phyloP scores from a whole-genome alignment of 1,140 invertebrate genomes.

The Leptestheria dahalacensis region DNA sequence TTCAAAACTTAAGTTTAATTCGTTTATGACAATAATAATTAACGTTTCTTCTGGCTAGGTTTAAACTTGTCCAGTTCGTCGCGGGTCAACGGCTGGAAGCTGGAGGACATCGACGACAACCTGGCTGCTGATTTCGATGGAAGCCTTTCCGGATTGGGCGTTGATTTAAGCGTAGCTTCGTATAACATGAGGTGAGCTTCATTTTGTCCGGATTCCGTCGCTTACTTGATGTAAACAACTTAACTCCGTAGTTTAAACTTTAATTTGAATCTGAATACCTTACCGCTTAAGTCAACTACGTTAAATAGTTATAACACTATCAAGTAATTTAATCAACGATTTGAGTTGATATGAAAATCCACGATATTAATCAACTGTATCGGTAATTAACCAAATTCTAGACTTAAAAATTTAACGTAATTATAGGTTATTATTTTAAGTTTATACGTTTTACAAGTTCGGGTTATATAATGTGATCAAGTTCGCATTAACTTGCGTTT shows the following conservation, averaged over 20 bases:
- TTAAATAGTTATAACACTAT: too few species aligned
- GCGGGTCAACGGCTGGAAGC: slow-evolving; percentile 25
- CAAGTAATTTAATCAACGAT: too few species aligned
- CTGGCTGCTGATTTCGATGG: slow-evolving; percentile 61
- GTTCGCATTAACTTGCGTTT: too few species aligned
- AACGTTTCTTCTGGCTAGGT: background rate
- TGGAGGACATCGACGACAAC: slow-evolving; percentile 48
- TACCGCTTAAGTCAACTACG: too few species aligned
- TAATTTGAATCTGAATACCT: background rate
- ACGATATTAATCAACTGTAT: too few species aligned
- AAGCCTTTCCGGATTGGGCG: slow-evolving; percentile 53
- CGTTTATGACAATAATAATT: background rate
- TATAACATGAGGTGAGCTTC: slow-evolving; percentile 54
- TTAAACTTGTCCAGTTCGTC: background rate
- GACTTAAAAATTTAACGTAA: too few species aligned
- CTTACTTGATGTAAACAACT: background rate
- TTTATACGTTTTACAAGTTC: too few species aligned
- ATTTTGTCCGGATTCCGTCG: background rate
- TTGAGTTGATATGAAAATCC: too few species aligned
- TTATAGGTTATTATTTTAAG: too few species aligned
- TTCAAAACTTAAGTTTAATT: background rate
- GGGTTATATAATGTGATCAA: too few species aligned
- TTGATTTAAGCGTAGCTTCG: slow-evolving; percentile 48
- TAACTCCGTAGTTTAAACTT: background rate
- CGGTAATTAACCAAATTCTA: too few species aligned